A percentile compares a stretch with the other conserved stretches of the same genome.
phyloP scores from a whole-genome alignment of 64 coral and sea anemone species.

The Dendronephthya gigantea region DNA sequence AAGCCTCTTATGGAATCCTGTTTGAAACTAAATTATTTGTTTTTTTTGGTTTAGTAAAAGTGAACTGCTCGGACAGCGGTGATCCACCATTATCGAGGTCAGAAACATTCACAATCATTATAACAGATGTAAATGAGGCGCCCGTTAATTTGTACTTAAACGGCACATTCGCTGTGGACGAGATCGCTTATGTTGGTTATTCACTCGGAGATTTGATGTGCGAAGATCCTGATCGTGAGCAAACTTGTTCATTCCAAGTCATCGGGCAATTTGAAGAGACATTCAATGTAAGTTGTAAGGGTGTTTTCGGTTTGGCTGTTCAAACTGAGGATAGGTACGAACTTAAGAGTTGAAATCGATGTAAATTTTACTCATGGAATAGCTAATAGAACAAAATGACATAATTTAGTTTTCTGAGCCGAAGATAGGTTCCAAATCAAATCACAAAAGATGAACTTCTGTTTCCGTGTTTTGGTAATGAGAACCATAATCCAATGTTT shows the following conservation, averaged over 20 bases:
- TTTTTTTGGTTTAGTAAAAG: conserved; percentile 35
- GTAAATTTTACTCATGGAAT: too few relatives aligned
- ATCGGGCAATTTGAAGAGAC: conserved; percentile 52
- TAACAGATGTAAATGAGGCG: conserved; percentile 63
- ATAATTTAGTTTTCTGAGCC: too few relatives aligned
- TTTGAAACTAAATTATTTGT: too few relatives aligned
- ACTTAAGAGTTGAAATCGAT: too few relatives aligned
- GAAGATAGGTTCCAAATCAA: too few relatives aligned
- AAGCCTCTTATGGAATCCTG: too few relatives aligned
- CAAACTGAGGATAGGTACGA: too few relatives aligned
- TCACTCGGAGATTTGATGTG: conserved; percentile 33
- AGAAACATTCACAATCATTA: conserved; percentile 12
- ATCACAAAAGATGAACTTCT: too few relatives aligned
- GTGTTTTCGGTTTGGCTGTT: too few relatives aligned
- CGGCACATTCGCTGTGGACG: conserved; percentile 21
- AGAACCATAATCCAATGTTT: neutral
- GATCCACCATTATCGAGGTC: conserved; percentile 37
- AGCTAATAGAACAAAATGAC: too few relatives aligned
- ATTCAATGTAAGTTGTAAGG: conserved; percentile 59
- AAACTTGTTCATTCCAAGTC: conserved; percentile 35
- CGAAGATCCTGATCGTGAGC: conserved; percentile 42
- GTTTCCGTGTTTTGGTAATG: too few relatives aligned
- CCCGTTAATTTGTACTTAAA: conserved; percentile 51
- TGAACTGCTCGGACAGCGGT: conserved; percentile 51
- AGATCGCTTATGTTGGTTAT: conserved; percentile 29